These are phyloP conservation scores for Limnephilus lunatus DNA, from an alignment of 2,888 invertebrate genomes.

Conservation along the genomic window DNA sequence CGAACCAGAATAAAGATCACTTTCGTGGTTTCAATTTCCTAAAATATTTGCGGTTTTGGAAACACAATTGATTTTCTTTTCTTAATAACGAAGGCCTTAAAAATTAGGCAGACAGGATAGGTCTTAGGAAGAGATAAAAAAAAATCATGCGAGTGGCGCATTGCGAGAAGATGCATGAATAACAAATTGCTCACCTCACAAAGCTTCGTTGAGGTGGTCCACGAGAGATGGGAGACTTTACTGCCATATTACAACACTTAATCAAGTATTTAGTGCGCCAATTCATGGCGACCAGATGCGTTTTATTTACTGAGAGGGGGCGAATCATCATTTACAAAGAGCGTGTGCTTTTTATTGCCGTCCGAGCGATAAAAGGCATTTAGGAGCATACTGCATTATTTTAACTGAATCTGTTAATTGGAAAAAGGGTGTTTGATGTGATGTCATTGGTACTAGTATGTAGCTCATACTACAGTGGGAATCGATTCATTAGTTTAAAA, in stretches of 20 bases:
- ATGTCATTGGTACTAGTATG: no score
- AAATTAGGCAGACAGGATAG: no score
- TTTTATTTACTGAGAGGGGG: not conserved
- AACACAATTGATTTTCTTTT: no score
- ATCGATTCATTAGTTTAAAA: not conserved
- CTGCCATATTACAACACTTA: not conserved
- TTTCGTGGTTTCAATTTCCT: no score
- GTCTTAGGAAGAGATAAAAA: no score
- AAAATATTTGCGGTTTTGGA: no score
- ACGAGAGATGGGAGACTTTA: not conserved
- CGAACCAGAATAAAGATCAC: no score
- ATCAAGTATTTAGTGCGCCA: not conserved
- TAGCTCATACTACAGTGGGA: not conserved
- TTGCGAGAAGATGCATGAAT: not conserved
- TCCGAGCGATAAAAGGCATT: not conserved
- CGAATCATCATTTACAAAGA: not conserved
- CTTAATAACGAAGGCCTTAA: no score
- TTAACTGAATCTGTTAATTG: not conserved
- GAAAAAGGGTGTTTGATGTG: not conserved
- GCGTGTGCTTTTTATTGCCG: not conserved
- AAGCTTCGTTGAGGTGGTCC: not conserved
- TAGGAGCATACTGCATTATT: not conserved
- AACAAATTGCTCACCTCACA: not conserved
- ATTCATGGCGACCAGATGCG: not conserved
- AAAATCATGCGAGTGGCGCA: not conserved